These are phyloP conservation scores for Lutraria lutraria DNA, from an alignment of 2,888 invertebrate genomes.

Conservation along the genomic window DNA sequence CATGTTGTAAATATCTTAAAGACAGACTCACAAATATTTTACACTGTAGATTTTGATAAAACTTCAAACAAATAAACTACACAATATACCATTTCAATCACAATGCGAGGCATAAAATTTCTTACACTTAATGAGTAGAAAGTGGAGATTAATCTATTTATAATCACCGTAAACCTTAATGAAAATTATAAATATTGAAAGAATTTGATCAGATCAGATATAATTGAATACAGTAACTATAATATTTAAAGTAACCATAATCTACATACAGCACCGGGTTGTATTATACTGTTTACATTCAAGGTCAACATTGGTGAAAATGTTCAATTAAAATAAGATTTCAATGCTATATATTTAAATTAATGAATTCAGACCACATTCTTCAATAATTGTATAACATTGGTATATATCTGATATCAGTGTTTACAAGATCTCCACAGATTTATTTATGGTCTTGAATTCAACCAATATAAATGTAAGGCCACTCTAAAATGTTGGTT, in stretches of 20 bases:
- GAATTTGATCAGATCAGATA: background rate
- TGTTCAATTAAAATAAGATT: too few relatives aligned
- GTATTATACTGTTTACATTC: slow-evolving; percentile 7
- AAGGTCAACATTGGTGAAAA: background rate
- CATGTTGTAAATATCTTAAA: too few relatives aligned
- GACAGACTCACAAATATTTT: too few relatives aligned
- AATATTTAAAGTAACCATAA: background rate
- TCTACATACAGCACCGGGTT: background rate
- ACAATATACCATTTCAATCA: too few relatives aligned
- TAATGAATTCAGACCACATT: too few relatives aligned
- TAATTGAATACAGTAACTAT: background rate
- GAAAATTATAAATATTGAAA: background rate
- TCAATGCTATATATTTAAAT: too few relatives aligned
- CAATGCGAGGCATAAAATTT: background rate
- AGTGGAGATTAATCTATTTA: background rate
- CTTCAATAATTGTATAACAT: too few relatives aligned
- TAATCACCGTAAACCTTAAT: background rate
- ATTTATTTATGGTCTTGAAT: background rate
- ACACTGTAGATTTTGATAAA: too few relatives aligned
- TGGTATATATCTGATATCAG: background rate
- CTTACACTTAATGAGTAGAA: background rate
- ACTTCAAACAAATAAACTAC: too few relatives aligned
- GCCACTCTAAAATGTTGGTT: background rate
- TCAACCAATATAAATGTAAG: background rate
- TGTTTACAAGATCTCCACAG: background rate